Evolutionary conservation across 2,888 invertebrate species (phyloP).

Genomic region (Tenthredo distinguenda): DNA sequence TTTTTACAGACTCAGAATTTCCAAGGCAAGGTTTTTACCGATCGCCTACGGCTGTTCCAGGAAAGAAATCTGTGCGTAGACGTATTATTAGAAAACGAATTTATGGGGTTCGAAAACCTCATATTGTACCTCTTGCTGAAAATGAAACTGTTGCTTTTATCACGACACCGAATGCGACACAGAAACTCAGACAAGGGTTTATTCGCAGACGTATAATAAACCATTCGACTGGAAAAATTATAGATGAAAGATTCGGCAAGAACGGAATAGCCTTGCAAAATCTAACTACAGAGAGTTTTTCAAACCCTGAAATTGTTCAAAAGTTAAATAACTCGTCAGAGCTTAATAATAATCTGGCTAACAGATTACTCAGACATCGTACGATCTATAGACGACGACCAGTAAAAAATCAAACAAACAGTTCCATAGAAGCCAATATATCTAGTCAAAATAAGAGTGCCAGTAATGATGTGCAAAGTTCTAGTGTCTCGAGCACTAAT

Average conservation of each 20-base stretch:
- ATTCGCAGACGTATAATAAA: slow-evolving; percentile 42
- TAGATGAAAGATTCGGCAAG: slow-evolving; percentile 13
- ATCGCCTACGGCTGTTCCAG: slow-evolving; percentile 31
- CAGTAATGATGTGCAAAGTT: slow-evolving; percentile 52
- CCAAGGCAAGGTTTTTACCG: not conserved
- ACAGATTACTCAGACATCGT: slow-evolving; percentile 24
- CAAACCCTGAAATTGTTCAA: slow-evolving; percentile 31
- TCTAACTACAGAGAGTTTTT: not conserved
- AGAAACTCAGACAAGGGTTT: not conserved
- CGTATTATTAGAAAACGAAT: slow-evolving; percentile 34
- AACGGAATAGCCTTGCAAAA: not conserved
- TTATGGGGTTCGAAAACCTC: slow-evolving; percentile 11
- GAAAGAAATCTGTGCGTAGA: slow-evolving; percentile 9
- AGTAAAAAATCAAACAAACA: slow-evolving; percentile 24
- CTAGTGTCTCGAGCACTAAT: slow-evolving; percentile 47
- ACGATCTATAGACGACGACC: slow-evolving; percentile 30
- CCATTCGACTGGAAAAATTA: slow-evolving; percentile 27
- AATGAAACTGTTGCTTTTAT: not conserved
- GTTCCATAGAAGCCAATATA: slow-evolving; percentile 46
- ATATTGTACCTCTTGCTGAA: not conserved
- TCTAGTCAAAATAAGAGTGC: slow-evolving; percentile 52
- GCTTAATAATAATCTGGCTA: not conserved
- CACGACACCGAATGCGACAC: not conserved
- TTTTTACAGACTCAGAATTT: not conserved
- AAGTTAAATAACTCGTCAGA: not conserved